phyloP scores from a whole-genome alignment of 1,140 invertebrate species.

The Metaphire vulgaris region DNA sequence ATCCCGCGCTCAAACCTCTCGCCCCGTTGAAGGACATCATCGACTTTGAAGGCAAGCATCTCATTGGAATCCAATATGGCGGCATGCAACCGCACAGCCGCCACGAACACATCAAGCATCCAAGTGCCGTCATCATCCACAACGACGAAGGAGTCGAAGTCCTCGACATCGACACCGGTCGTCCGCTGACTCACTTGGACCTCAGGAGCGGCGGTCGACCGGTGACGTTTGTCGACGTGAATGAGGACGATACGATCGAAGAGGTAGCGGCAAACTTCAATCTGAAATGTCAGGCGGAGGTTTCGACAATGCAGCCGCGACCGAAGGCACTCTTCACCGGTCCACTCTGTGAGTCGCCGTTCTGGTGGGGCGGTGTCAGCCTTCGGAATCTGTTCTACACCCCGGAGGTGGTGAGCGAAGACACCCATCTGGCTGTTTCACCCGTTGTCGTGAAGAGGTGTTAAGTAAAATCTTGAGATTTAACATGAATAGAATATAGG shows the following conservation, averaged over 20 bases:
- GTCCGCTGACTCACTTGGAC: not conserved
- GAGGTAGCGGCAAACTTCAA: not conserved
- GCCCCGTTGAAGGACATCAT: not conserved
- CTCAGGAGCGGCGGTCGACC: not conserved
- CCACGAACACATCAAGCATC: not conserved
- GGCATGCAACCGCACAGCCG: conserved; percentile 30
- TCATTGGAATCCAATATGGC: conserved; percentile 21
- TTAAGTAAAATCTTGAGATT: conserved; percentile 7
- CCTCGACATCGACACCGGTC: not conserved
- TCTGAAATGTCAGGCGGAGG: conserved; percentile 3
- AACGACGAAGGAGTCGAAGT: not conserved
- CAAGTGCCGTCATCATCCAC: not conserved
- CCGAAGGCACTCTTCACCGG: conserved; percentile 7
- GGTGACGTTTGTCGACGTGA: not conserved
- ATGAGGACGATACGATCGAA: not conserved
- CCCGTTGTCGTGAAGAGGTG: conserved; percentile 15
- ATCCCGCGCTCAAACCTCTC: not conserved
- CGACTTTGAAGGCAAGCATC: conserved; percentile 10
- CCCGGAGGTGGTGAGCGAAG: not conserved
- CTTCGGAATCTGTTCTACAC: not conserved
- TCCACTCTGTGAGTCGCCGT: not conserved
- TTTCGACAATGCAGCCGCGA: conserved; percentile 6
- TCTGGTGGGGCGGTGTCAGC: conserved; percentile 8
- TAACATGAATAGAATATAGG: no score
- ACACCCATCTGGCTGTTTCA: conserved; percentile 1